phyloP scores from a whole-genome alignment of 2,888 invertebrate species.

The Epistrophe grossulariae region DNA sequence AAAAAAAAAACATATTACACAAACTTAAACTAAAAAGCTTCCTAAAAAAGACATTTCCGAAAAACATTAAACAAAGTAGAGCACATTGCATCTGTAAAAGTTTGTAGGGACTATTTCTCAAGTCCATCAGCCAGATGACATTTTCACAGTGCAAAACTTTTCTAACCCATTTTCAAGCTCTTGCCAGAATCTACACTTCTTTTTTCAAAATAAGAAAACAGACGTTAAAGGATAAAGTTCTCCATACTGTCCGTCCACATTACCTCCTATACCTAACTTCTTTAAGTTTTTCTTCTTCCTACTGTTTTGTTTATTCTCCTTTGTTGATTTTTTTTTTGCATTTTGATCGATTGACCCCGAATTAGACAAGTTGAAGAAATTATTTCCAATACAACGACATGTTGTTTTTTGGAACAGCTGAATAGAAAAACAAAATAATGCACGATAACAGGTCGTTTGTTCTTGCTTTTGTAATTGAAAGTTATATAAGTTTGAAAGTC shows the following conservation, averaged over 20 bases:
- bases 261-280: not conserved
- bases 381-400: conserved; percentile 31
- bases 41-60: conserved; percentile 44
- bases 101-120: conserved; percentile 59
- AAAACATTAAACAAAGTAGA: conserved; percentile 61
- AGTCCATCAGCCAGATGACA: conserved; percentile 74
- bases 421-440: not conserved
- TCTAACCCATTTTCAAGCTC: not conserved
- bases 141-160: conserved; percentile 61
- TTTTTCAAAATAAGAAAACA: conserved; percentile 10
- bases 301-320: conserved; percentile 18
- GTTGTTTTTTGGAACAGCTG: conserved; percentile 29
- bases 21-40: conserved; percentile 1
- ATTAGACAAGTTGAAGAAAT: conserved; percentile 43
- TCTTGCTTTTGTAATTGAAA: not conserved
- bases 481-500: not conserved
- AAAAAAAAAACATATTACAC: not conserved
- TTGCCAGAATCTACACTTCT: conserved; percentile 48
- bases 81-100: conserved; percentile 66
- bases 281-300: conserved; percentile 35
- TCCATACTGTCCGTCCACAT: conserved; percentile 42
- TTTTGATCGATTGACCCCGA: conserved; percentile 70
- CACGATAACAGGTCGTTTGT: not conserved
- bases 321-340: conserved; percentile 4
- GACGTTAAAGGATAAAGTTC: conserved; percentile 59